Evolutionary conservation across 2,113 vertebrate genomes (phyloP).

Genomic region (Toxostoma redivivum): DNA sequence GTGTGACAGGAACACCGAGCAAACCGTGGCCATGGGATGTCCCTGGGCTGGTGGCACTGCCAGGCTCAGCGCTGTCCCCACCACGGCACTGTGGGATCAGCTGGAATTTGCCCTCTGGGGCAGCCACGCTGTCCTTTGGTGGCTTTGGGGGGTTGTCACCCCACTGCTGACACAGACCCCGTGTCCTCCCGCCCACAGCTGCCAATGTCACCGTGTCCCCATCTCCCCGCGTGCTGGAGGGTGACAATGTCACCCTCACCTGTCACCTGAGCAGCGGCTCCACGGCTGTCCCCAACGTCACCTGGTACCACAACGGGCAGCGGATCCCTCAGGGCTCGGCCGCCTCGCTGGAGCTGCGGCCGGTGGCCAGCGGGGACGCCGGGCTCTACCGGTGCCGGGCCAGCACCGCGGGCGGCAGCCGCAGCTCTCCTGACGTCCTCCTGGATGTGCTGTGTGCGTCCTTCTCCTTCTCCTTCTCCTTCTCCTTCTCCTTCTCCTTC

Average conservation of each 20-base stretch:
- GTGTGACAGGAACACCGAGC: not conserved
- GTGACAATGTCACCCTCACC: constrained; percentile 3
- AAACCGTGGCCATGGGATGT: rapidly evolving
- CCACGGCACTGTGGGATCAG: rapidly evolving
- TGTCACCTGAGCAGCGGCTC: constrained; percentile 8
- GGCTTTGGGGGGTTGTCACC: not conserved
- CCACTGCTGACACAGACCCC: rapidly evolving
- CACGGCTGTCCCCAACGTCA: not conserved
- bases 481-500: no score
- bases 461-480: not conserved
- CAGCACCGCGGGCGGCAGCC: not conserved
- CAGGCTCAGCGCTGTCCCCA: not conserved
- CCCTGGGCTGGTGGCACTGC: not conserved
- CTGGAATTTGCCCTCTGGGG: not conserved
- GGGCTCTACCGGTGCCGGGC: constrained; percentile 40
- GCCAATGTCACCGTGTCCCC: not conserved
- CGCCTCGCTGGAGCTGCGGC: not conserved
- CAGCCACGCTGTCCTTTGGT: rapidly evolving
- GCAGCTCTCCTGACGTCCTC: not conserved
- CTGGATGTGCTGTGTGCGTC: constrained; percentile 56
- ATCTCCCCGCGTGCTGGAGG: not conserved
- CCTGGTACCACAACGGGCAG: constrained; percentile 49
- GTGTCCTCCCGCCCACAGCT: not conserved
- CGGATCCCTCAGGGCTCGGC: not conserved
- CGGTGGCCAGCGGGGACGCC: not conserved